phyloP scores from a whole-genome alignment of 2,888 invertebrate species.

The Troides oblongomaculatus region DNA sequence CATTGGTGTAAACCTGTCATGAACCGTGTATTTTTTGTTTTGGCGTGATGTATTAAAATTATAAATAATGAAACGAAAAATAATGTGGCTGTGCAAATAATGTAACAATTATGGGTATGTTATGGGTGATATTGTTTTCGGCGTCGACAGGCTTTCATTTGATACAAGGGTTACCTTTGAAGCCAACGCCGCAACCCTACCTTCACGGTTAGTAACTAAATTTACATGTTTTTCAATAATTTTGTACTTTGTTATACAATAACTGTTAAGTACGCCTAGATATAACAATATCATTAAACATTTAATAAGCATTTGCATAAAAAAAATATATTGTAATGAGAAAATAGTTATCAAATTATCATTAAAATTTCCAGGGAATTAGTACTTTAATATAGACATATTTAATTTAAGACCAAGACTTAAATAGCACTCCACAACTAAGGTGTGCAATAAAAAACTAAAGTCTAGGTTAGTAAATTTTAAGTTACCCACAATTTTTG shows the following conservation, averaged over 20 bases:
- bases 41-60: slow-evolving; percentile 72
- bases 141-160: slow-evolving; percentile 68
- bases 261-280: not conserved
- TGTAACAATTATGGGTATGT: slow-evolving; percentile 71
- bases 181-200: slow-evolving; percentile 72
- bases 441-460: too few relatives aligned
- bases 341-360: not conserved
- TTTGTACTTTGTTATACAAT: not conserved
- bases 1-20: slow-evolving; percentile 65
- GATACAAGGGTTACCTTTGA: slow-evolving; percentile 69
- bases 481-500: too few relatives aligned
- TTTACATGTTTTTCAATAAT: slow-evolving; percentile 36
- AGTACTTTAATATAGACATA: not conserved
- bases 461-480: too few relatives aligned
- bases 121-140: slow-evolving; percentile 75
- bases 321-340: not conserved
- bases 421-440: too few relatives aligned
- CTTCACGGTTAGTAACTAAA: slow-evolving; percentile 68
- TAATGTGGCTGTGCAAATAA: slow-evolving; percentile 73
- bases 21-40: slow-evolving; percentile 77
- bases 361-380: not conserved
- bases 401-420: too few relatives aligned
- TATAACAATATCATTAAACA: not conserved
- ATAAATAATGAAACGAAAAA: slow-evolving; percentile 76
- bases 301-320: not conserved